phyloP scores from a whole-genome alignment of 2,113 vertebrate genomes.

The Tachysurus fulvidraco region DNA sequence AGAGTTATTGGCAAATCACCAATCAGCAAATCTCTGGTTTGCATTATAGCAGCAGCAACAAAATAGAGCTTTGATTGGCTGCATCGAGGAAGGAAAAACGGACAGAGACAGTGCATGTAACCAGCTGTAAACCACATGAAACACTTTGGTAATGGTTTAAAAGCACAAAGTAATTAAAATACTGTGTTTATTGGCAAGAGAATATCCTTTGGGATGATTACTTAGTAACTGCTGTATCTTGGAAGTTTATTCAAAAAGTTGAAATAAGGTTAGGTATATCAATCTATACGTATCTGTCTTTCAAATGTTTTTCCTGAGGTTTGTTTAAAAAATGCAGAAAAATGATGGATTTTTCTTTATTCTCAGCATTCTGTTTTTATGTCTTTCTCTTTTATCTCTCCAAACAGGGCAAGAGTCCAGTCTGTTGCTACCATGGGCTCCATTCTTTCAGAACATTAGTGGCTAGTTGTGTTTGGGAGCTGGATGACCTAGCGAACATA shows the following conservation, averaged over 20 bases:
- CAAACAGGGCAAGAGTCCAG: slow-evolving; percentile 37
- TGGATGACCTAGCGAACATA: slow-evolving; percentile 16
- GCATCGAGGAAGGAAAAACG: slow-evolving; percentile 58
- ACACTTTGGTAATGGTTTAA: slow-evolving; percentile 64
- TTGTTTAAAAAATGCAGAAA: neutral
- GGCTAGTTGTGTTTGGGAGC: slow-evolving; percentile 40
- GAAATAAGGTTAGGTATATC: slow-evolving; percentile 2
- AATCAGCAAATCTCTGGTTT: slow-evolving; percentile 73
- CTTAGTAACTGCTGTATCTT: slow-evolving; percentile 45
- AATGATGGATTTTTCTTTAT: neutral
- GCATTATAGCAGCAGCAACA: slow-evolving; percentile 73
- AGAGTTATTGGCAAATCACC: slow-evolving; percentile 50
- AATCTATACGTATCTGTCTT: neutral
- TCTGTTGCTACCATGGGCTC: slow-evolving; percentile 30
- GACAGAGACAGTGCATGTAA: slow-evolving; percentile 51
- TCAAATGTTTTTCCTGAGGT: slow-evolving; percentile 1
- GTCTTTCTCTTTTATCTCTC: slow-evolving; percentile 17
- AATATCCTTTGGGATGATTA: slow-evolving; percentile 60
- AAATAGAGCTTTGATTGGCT: slow-evolving; percentile 61
- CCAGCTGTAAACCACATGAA: slow-evolving; percentile 74
- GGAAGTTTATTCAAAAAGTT: slow-evolving; percentile 15
- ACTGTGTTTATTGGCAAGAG: slow-evolving; percentile 63
- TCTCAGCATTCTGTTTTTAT: neutral
- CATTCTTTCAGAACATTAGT: slow-evolving; percentile 30
- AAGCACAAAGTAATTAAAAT: slow-evolving; percentile 66